A percentile compares a stretch with the other conserved stretches of the same genome.
Evolutionary conservation across 2,113 vertebrate species (phyloP).

Genomic region (Pomatostomus ruficeps): DNA sequence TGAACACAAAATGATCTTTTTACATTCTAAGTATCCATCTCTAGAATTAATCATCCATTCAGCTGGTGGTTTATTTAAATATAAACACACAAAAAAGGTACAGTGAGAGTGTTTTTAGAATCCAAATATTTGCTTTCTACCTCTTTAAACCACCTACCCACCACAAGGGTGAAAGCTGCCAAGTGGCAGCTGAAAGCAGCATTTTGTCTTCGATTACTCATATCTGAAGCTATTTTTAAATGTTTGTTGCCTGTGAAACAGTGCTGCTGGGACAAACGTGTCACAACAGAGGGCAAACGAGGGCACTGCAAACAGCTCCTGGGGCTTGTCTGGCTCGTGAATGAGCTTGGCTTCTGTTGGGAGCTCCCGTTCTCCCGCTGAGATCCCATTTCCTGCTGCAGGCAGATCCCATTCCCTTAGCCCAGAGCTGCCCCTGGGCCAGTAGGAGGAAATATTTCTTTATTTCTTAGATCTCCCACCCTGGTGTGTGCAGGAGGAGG

Average conservation of each 20-base stretch:
- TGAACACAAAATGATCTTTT: background rate
- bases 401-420: background rate
- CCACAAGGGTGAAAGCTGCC: background rate
- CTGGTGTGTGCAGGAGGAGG: background rate
- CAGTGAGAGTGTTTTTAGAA: background rate
- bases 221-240: background rate
- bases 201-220: constrained; percentile 4
- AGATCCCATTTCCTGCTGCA: background rate
- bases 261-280: background rate
- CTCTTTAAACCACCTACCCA: constrained; percentile 25
- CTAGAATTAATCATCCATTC: background rate
- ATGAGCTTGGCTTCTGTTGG: background rate
- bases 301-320: background rate
- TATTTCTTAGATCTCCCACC: background rate
- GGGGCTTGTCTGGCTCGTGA: background rate
- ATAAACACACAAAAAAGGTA: background rate
- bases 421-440: background rate
- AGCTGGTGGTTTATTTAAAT: background rate
- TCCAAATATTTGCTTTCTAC: constrained; percentile 28
- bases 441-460: background rate
- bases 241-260: background rate
- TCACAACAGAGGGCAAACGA: background rate
- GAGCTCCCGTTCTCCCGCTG: background rate
- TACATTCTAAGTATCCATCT: background rate
- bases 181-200: constrained; percentile 18